Conservation (phyloP, 2,113 vertebrate genomes). For the Peromyscus polionotus region DNA sequence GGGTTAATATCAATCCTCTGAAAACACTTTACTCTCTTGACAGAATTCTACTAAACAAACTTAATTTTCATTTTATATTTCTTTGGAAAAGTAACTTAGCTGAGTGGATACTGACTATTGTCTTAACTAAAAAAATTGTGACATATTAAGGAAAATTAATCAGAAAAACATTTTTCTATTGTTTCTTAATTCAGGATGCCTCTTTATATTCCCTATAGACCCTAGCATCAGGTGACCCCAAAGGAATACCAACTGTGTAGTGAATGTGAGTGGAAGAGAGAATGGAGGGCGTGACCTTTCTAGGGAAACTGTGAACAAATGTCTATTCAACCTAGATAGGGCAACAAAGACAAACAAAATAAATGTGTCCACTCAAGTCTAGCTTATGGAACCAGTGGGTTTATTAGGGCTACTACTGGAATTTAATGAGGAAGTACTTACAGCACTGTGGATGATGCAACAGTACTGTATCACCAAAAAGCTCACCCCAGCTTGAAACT, state of each 20-base stretch:
- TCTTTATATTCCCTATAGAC: background rate
- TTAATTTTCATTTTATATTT: background rate
- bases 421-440: background rate
- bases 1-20: background rate
- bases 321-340: background rate
- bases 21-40: background rate
- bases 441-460: no score
- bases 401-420: background rate
- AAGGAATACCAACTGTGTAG: background rate
- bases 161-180: background rate
- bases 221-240: background rate
- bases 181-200: background rate
- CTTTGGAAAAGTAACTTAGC: constrained; percentile 1
- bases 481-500: background rate
- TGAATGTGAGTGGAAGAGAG: background rate
- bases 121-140: background rate
- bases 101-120: background rate
- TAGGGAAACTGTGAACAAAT: background rate
- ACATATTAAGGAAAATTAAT: background rate
- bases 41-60: background rate
- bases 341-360: background rate
- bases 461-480: background rate
- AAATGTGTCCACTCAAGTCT: background rate
- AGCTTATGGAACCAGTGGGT: background rate
- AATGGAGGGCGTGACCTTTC: background rate